Percentiles rank a stretch among this genome's conserved stretches.
Conservation (phyloP, 2,888 invertebrate genomes). For the Villa cingulata region DNA sequence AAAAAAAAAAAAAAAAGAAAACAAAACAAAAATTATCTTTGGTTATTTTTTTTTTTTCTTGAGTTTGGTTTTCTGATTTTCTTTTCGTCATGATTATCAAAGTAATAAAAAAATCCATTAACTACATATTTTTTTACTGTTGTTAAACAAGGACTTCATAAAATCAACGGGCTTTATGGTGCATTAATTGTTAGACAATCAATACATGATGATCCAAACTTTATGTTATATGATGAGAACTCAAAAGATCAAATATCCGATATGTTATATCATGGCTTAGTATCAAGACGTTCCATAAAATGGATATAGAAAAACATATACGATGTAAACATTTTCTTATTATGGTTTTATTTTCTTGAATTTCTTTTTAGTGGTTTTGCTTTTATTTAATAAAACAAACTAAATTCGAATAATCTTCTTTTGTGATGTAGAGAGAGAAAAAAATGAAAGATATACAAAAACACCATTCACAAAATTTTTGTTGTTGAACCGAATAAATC, state of each 20-base stretch:
- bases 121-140: no score
- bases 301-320: constrained; percentile 24
- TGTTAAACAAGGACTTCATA: constrained; percentile 59
- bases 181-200: constrained; percentile 56
- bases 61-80: no score
- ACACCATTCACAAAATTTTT: constrained; percentile 22
- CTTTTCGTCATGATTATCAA: no score
- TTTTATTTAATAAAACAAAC: constrained; percentile 16
- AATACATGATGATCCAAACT: constrained; percentile 44
- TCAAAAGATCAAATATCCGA: constrained; percentile 43
- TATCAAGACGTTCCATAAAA: constrained; percentile 22
- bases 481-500: constrained; percentile 21
- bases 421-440: background rate
- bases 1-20: no score
- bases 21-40: no score
- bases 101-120: no score
- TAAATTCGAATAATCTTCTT: background rate
- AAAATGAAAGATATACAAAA: constrained; percentile 1
- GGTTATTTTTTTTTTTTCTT: no score
- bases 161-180: constrained; percentile 69
- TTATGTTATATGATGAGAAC: constrained; percentile 34
- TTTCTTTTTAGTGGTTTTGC: no score
- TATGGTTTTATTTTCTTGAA: no score
- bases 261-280: constrained; percentile 23
- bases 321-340: no score